Conservation (phyloP, 2,888 invertebrate species). For the Lampropteryx suffumata region DNA sequence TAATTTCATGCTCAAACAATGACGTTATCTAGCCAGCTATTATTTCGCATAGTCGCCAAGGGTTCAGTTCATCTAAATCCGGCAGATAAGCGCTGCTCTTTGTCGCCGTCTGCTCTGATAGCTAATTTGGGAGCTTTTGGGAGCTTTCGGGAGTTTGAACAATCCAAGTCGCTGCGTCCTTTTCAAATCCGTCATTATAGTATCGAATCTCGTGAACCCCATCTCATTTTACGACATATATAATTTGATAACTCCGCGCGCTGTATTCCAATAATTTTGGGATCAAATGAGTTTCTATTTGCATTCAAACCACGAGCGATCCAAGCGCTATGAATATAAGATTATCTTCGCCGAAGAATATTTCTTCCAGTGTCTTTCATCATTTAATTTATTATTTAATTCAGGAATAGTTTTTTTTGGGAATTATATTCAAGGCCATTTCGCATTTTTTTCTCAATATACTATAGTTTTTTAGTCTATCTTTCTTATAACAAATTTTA, state of each 20-base stretch:
- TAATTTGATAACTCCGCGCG: conserved; percentile 55
- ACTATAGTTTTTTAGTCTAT: no score
- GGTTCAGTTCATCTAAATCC: conserved; percentile 81
- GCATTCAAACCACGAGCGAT: conserved; percentile 57
- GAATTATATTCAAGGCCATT: no score
- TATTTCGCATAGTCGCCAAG: conserved; percentile 78
- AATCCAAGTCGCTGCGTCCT: conserved; percentile 43
- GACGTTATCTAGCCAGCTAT: conserved; percentile 79
- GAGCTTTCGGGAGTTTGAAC: conserved; percentile 20
- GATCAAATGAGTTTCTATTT: conserved; percentile 53
- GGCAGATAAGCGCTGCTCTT: conserved; percentile 76
- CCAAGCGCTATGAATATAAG: conserved; percentile 50
- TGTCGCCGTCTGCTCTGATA: conserved; percentile 70
- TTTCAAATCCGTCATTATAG: conserved; percentile 67
- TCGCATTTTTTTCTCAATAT: no score
- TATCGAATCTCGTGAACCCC: conserved; percentile 57
- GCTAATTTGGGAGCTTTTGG: conserved; percentile 64
- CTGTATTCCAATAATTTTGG: conserved; percentile 55
- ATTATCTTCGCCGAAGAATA: conserved; percentile 26
- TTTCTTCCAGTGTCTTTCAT: no score
- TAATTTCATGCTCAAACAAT: conserved; percentile 84
- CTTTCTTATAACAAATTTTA: no score
- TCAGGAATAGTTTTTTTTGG: no score
- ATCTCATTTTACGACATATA: conserved; percentile 60
- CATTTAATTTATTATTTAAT: no score